Conservation (phyloP, 2,797 vertebrate genomes). For the Melanotaenia trifasciata region DNA sequence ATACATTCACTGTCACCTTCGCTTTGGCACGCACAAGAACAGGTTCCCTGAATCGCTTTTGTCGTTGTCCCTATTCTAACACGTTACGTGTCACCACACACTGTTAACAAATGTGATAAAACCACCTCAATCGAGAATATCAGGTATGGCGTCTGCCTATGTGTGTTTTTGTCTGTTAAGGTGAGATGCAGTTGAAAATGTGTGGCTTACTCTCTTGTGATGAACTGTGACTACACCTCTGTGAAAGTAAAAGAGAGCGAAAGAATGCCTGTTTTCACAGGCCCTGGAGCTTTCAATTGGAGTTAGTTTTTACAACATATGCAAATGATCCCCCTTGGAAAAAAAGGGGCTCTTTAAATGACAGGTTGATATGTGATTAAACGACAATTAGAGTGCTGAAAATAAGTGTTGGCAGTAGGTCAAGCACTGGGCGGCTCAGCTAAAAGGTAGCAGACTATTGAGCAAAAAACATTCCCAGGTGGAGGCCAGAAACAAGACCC, state of each 20-base stretch:
- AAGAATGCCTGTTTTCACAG: constrained; percentile 71
- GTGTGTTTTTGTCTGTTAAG: constrained; percentile 78
- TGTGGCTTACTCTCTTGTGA: constrained; percentile 25
- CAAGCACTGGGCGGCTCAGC: constrained; percentile 81
- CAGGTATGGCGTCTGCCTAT: constrained; percentile 67
- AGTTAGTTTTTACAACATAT: constrained; percentile 88
- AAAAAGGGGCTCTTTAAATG: constrained; percentile 85
- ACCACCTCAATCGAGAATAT: constrained; percentile 77
- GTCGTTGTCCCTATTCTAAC: constrained; percentile 75
- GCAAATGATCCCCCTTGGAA: constrained; percentile 84
- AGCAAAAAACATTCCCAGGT: constrained; percentile 79
- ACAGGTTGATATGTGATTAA: constrained; percentile 90
- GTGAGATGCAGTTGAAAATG: constrained; percentile 63
- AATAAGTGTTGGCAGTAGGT: constrained; percentile 82
- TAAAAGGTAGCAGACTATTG: constrained; percentile 84
- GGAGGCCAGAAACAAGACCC: constrained; percentile 77
- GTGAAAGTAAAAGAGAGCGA: constrained; percentile 72
- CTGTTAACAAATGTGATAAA: constrained; percentile 84
- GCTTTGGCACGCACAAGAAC: constrained; percentile 60
- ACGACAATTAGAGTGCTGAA: constrained; percentile 88
- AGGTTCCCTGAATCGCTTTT: constrained; percentile 53
- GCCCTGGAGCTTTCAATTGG: constrained; percentile 81
- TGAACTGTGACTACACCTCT: constrained; percentile 63
- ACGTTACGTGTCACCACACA: constrained; percentile 79
- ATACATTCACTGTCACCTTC: constrained; percentile 76